Conservation (phyloP, 1,140 invertebrate genomes). For the Parapsyche elsis region DNA sequence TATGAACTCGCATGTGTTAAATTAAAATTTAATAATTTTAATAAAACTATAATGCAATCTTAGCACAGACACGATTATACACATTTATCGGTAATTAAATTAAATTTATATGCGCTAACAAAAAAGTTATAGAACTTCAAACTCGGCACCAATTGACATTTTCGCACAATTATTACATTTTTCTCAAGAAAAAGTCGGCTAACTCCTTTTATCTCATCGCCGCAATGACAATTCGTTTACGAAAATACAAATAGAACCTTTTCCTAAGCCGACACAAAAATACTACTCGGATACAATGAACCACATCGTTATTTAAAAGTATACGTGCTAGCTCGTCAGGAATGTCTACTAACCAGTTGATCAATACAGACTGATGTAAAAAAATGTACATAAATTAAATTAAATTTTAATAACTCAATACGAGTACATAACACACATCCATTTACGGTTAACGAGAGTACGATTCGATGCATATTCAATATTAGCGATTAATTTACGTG, state of each 20-base stretch:
- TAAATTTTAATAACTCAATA: conserved; percentile 16
- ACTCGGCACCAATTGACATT: too few relatives aligned
- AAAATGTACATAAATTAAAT: conserved; percentile 25
- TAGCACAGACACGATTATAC: too few relatives aligned
- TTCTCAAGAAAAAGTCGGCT: background rate
- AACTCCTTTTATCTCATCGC: background rate
- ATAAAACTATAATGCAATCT: too few relatives aligned
- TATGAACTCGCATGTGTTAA: too few relatives aligned
- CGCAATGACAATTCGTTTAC: conserved; percentile 18
- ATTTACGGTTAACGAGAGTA: background rate
- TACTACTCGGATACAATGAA: conserved; percentile 13
- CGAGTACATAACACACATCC: background rate
- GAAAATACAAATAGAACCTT: conserved; percentile 23
- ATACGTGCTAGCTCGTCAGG: conserved; percentile 35
- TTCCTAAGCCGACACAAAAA: conserved; percentile 5
- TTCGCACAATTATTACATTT: too few relatives aligned
- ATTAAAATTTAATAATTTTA: too few relatives aligned
- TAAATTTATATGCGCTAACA: too few relatives aligned
- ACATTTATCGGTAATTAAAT: too few relatives aligned
- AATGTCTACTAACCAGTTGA: conserved; percentile 3
- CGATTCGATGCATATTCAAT: background rate
- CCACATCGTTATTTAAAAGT: conserved; percentile 3
- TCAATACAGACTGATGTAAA: background rate
- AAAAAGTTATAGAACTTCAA: too few relatives aligned
- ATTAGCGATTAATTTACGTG: conserved; percentile 1